These are phyloP conservation scores for Parascotia fuliginaria DNA, from an alignment of 2,888 invertebrate species.

Conservation along the genomic window DNA sequence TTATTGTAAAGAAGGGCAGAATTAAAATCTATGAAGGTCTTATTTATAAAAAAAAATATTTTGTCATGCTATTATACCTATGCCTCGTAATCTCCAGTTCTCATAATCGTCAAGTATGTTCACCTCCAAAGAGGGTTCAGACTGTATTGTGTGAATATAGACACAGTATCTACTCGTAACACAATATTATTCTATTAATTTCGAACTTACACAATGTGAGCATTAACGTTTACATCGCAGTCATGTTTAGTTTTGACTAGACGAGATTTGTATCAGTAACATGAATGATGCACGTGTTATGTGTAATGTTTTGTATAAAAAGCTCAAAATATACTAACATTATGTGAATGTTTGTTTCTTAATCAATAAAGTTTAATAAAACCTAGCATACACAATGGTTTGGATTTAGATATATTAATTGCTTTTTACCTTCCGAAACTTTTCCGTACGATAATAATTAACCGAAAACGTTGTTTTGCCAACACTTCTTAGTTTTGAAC, in stretches of 20 bases:
- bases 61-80: not conserved
- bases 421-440: too few relatives aligned
- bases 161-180: not conserved
- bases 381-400: too few relatives aligned
- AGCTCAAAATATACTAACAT: too few relatives aligned
- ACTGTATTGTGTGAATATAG: constrained; percentile 1
- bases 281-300: not conserved
- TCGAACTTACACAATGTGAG: not conserved
- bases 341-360: too few relatives aligned
- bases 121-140: not conserved
- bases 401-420: too few relatives aligned
- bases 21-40: too few relatives aligned
- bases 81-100: not conserved
- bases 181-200: not conserved
- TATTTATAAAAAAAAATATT: constrained; percentile 2
- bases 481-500: too few relatives aligned
- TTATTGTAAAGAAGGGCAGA: too few relatives aligned
- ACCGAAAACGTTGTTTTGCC: too few relatives aligned
- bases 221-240: not conserved
- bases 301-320: not conserved
- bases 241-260: not conserved
- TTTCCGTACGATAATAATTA: too few relatives aligned
- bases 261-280: not conserved
- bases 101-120: constrained; percentile 3
- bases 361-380: too few relatives aligned